Conservation (phyloP, 2,888 invertebrate genomes). For the Hartigia nigra region DNA sequence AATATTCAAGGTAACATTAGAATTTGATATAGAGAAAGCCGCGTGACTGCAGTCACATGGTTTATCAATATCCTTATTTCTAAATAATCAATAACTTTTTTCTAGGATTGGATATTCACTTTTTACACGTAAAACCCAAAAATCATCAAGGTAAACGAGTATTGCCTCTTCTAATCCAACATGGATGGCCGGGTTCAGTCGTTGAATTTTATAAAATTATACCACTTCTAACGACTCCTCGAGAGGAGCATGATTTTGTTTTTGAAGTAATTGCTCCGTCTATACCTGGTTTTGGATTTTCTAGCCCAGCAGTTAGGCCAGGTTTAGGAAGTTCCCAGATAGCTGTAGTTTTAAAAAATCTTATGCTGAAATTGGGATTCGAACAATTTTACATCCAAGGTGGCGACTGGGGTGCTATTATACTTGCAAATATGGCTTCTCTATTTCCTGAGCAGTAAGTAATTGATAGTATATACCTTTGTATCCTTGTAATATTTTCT, state of each 20-base stretch:
- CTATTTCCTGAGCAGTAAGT: constrained; percentile 71
- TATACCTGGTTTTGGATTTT: constrained; percentile 66
- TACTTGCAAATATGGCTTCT: constrained; percentile 73
- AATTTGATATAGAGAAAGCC: background rate
- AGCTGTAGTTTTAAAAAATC: constrained; percentile 72
- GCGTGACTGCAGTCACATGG: background rate
- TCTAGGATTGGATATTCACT: constrained; percentile 74
- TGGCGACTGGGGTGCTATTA: constrained; percentile 84
- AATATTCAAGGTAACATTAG: constrained; percentile 49
- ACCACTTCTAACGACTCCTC: constrained; percentile 73
- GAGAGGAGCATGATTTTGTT: constrained; percentile 69
- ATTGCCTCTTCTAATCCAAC: constrained; percentile 78
- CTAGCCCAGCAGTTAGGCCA: constrained; percentile 70
- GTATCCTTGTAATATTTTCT: background rate
- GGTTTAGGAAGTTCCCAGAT: constrained; percentile 72
- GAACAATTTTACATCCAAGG: constrained; percentile 78
- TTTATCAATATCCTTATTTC: background rate
- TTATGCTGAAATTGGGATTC: constrained; percentile 79
- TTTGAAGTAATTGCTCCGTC: constrained; percentile 73
- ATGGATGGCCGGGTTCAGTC: constrained; percentile 93
- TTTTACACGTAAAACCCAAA: constrained; percentile 73
- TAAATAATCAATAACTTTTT: background rate
- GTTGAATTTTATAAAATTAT: constrained; percentile 86
- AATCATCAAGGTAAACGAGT: constrained; percentile 54
- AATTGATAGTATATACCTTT: background rate